These are phyloP conservation scores for Phlogophora meticulosa DNA, from an alignment of 2,888 invertebrate genomes.

Conservation along the genomic window DNA sequence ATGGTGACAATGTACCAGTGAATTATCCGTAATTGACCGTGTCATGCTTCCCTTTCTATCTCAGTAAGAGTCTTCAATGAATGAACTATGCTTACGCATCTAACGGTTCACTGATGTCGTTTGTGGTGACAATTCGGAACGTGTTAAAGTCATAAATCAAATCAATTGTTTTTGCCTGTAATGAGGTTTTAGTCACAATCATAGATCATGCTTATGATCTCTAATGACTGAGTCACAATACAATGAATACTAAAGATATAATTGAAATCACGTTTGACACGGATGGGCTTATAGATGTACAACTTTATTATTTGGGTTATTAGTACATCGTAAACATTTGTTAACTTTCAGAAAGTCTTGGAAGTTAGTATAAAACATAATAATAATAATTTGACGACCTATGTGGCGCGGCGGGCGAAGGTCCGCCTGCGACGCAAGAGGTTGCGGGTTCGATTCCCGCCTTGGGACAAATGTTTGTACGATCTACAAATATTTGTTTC, in stretches of 20 bases:
- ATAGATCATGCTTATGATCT: conserved; percentile 51
- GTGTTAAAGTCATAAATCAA: conserved; percentile 53
- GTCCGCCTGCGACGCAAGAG: no score
- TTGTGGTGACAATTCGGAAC: conserved; percentile 39
- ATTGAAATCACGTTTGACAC: conserved; percentile 54
- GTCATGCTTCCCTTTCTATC: conserved; percentile 34
- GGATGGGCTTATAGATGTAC: conserved; percentile 15
- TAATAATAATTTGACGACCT: no score
- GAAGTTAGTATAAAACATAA: not conserved
- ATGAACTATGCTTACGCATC: conserved; percentile 47
- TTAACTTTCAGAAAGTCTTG: not conserved
- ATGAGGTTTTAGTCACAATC: conserved; percentile 41
- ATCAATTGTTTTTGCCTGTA: conserved; percentile 45
- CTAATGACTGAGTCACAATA: conserved; percentile 41
- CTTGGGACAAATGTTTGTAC: no score
- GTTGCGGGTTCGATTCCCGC: no score
- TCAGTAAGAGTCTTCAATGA: conserved; percentile 28
- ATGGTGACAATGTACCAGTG: not conserved
- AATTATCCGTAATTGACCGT: conserved; percentile 24
- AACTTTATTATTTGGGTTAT: conserved; percentile 43
- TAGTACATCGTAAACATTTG: conserved; percentile 29
- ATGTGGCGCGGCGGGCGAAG: no score
- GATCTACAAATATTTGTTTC: no score
- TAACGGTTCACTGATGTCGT: conserved; percentile 53
- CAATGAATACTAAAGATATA: conserved; percentile 44